Evolutionary conservation across 92 coral and sea anemone species (phyloP).

Genomic region (Bergia puertoricense): DNA sequence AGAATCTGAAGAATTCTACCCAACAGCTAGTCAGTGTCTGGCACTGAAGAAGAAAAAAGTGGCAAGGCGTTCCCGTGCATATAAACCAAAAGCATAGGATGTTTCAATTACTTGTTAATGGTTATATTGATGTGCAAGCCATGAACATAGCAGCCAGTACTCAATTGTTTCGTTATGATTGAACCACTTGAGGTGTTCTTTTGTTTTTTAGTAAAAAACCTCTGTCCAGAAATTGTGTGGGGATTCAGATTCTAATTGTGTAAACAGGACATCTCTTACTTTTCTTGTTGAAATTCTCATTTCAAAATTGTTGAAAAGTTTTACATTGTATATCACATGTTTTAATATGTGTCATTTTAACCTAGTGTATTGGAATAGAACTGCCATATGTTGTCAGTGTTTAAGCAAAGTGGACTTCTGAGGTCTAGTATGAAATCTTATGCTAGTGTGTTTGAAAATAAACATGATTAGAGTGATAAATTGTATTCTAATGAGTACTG

Average conservation of each 20-base stretch:
- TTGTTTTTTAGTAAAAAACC: not conserved
- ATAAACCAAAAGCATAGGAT: not conserved
- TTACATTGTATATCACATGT: not conserved
- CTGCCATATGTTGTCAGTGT: not conserved
- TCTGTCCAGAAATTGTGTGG: not conserved
- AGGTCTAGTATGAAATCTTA: no score
- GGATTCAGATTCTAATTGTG: no score
- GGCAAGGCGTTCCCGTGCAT: constrained; percentile 1
- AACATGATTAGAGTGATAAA: no score
- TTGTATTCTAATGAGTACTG: no score
- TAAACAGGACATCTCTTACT: not conserved
- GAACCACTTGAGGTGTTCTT: not conserved
- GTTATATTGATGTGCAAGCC: no score
- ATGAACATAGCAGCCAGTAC: no score
- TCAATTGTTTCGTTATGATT: not conserved
- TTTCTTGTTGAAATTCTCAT: not conserved
- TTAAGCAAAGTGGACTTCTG: not conserved
- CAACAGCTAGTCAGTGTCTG: constrained; percentile 11
- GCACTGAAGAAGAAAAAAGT: constrained; percentile 27
- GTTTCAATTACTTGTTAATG: no score
- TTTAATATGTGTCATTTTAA: not conserved
- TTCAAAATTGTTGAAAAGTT: not conserved
- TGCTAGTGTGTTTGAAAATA: no score
- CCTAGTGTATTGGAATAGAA: not conserved
- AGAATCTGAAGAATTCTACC: constrained; percentile 8